Base-by-base conservation (phyloP, 2,888 invertebrate genomes). In the Emmelina monodactyla region DNA sequence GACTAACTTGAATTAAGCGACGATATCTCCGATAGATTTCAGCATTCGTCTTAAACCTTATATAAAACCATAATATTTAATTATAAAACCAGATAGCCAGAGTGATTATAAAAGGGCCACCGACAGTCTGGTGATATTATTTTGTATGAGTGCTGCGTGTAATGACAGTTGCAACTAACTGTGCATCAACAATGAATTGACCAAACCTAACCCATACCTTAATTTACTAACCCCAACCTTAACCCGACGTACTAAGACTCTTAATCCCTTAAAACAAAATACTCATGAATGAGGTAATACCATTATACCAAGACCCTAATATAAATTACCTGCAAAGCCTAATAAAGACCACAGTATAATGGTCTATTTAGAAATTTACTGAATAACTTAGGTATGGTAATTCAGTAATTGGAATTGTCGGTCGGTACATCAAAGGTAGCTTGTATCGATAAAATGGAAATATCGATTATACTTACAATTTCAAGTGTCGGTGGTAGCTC, bases 391-490 rank as follows among this genome's bases (percentile, higher is more conserved):
- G 19, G 25, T 40, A 44, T 41, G 40, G 16, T 35, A 44, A 37
- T 41, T 34, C 22, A 38, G 38, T 43, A 41, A 43, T 41, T 40
- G 41, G 41, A 41, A 41, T 36, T 33, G 34, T 12, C 35, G 7
- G 35, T 36, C 40, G 39, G 40, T 33, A 14, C 33, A 25, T 39
- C 42, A 37, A 42, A 40, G 40, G 22, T 34, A 22, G 32, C 22
- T 34, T 33, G 25, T 25, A 11, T 11, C 25, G 25, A 25, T 25
- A 25, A 25, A 25, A 25, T 25, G 11, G 11, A 25, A 25, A 25
- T 3, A 25, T 25, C 25, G 25, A 25, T 25, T 25, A 25, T n/a
- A n/a, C 9, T 25, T 25, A 25, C 25, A 11, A 7, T 25, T 25
- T 25, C 25, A 25, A 9, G n/a, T n/a, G n/a, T 25, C 25, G 11